Evolutionary conservation across 1,140 invertebrate genomes (phyloP), one percentile per base, ranked within the genome.

Genomic region (Hypsibius dujardini): DNA sequence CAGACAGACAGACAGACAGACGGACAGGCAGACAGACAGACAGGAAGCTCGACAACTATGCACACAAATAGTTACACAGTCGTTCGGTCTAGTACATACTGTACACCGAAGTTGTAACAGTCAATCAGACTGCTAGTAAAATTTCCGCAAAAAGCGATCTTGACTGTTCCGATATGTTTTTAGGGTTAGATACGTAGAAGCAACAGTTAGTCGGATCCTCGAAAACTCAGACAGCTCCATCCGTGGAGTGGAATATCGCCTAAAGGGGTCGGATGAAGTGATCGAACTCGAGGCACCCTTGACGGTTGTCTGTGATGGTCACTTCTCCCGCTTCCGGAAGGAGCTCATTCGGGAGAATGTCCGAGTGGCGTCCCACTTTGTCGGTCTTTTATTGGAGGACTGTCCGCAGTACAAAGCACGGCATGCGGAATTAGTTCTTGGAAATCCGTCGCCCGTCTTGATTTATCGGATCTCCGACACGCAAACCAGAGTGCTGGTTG

Each of bases 281-380:
- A 72, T 76, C 76, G 70, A 73, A 47, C 46, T 78, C 0, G 72
- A 72, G 72, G 77, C 77, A 2, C 76, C 76, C 14, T 70, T 78
- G 45, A 77, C 76, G 1, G 74, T 78, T 40, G 76, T 78, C 7
- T 76, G 75, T 2, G 77, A 78, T 72, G 77, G 77, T 0, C 76
- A 75, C 60, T 78, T 78, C 69, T 78, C 77, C 28, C 76, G 76
- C 60, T 78, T 78, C 72, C 73, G 77, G n/a, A 77, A 77, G 73
- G 62, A 75, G 28, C 73, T 78, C 7, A 74, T 77, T 1, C 74
- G 74, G 47, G 75, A 76, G 46, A 71, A 71, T 12, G 77, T 76
- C 2, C 69, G 71, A 14, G 73, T 75, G 1, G 71, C 71, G 15
- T 77, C 76, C n/a, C 76, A 77, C 70, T 78, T 78, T 75, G 75